A percentile compares a stretch with the other conserved stretches of the same genome.
Conservation (phyloP, 1,140 invertebrate genomes). For the Trialeurodes vaporariorum region DNA sequence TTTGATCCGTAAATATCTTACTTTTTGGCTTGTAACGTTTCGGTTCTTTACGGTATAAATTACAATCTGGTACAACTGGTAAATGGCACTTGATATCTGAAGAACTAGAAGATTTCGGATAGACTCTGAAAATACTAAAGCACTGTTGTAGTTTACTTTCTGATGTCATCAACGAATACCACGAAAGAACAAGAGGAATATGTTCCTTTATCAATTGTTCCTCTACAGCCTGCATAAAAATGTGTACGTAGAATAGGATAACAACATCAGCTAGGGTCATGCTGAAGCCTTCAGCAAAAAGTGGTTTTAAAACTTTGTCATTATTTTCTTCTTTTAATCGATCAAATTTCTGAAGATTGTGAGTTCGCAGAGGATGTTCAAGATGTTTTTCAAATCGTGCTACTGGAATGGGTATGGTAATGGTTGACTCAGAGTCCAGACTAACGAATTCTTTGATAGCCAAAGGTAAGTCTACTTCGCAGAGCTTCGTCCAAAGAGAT, state of each 20-base stretch:
- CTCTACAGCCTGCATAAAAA: slow-evolving; percentile 45
- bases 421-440: not conserved
- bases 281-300: slow-evolving; percentile 69
- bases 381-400: slow-evolving; percentile 75
- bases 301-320: slow-evolving; percentile 40
- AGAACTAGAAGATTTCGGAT: slow-evolving; percentile 6
- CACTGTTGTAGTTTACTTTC: slow-evolving; percentile 29
- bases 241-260: slow-evolving; percentile 55
- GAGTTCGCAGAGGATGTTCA: slow-evolving; percentile 66
- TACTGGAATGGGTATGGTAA: slow-evolving; percentile 45
- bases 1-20: slow-evolving; percentile 59
- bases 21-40: slow-evolving; percentile 59
- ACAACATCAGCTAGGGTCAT: slow-evolving; percentile 77
- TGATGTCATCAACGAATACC: slow-evolving; percentile 42
- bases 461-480: slow-evolving; percentile 45
- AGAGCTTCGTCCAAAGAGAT: slow-evolving; percentile 84
- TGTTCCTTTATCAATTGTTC: slow-evolving; percentile 36
- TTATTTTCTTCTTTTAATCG: not conserved
- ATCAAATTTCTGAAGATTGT: slow-evolving; percentile 67
- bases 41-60: slow-evolving; percentile 68
- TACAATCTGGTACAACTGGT: slow-evolving; percentile 41
- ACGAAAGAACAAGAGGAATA: slow-evolving; percentile 52
- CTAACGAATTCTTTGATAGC: slow-evolving; percentile 16
- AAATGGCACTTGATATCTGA: slow-evolving; percentile 16
- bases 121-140: slow-evolving; percentile 26